Evolutionary conservation across 2,113 vertebrate species (phyloP), one percentile per base, ranked within the genome.

Genomic region (Alouatta palliata): DNA sequence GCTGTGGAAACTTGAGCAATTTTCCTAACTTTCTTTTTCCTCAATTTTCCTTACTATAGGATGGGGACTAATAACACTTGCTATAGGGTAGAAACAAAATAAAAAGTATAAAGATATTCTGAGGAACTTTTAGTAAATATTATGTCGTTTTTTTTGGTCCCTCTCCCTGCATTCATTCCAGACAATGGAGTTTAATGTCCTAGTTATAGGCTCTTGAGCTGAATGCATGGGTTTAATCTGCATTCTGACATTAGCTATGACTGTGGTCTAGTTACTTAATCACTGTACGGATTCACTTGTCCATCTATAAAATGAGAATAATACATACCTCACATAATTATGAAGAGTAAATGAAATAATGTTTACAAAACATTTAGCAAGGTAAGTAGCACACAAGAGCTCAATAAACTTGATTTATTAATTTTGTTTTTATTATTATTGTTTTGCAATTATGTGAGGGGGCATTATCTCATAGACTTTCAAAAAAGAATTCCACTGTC

Each of bases 301-400:
- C 37, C 49, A 88, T 71, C 40, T 92, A 4, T 77, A 91, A 94
- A 94, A 84, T 84, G 43, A 8, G 61, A 83, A 85, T 66, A 76
- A 79, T 40, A 71, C 3, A 58, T 87, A 86, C 47, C 12, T 52
- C 61, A 56, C 35, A 68, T 17, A 91, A 16, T 73, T 66, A 14
- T 71, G 70, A 83, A 7, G 19, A 89, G 79, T 91, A 83, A 76
- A 49, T 86, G 91, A 97, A 82, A 91, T 47, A 70, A 77, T 87
- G 40, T 47, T 86, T 56, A 64, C 73, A 56, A 87, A 92, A 81
- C 43, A 88, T 92, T 93, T 92, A 90, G 6, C 54, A 87, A 56
- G 10, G 6, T 75, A 54, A 71, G 25, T 94, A 73, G 32, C 19
- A 92, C 6, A 66, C 7, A 68, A 95, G 32, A 47, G 40, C 45